Evolutionary conservation across 1,140 invertebrate species (phyloP), one percentile per base, ranked within the genome.

Genomic region (Dermatophagoides farinae): DNA sequence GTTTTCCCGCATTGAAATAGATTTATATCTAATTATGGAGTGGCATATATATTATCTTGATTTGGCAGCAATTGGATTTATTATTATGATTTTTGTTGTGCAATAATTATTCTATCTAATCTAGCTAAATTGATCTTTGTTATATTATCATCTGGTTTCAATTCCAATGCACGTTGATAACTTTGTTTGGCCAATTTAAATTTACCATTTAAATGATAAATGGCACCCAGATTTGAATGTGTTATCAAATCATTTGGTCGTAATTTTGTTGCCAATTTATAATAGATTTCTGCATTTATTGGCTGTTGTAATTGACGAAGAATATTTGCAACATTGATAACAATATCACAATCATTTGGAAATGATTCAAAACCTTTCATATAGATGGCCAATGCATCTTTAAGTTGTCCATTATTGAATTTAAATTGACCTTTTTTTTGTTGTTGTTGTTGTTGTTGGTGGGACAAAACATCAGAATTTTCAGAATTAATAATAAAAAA

Each of bases 361-460:
- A 82, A 78, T 38, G 90, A 71, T 61, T 82, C 76, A 0, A 85
- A 82, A 0, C 87, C 86, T 59, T 77, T 74, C 18, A 85, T 73
- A 66, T 86, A 83, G 63, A 85, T 79, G 23, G 79, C 77, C 0
- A 84, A 84, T n/a, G 88, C 86, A 69, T 93, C 88, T 25, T 78
- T 74, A 65, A 83, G 76, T 38, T 86, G 76, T 10, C 81, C 80
- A 65, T 81, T 78, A 59, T 86, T 81, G 58, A 82, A 78, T 61
- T 92, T 75, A 71, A 92, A 90, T 74, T 90, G 82, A 67, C 86
- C 89, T 93, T n/a, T n/a, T n/a, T n/a, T n/a, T n/a, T n/a, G n/a
- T n/a, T n/a, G n/a, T n/a, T n/a, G n/a, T n/a, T n/a, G n/a, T n/a
- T n/a, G n/a, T n/a, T n/a, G n/a, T n/a, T n/a, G n/a, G n/a, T n/a